Conservation (phyloP, 2,113 vertebrate species). For the Siniperca knerii region DNA sequence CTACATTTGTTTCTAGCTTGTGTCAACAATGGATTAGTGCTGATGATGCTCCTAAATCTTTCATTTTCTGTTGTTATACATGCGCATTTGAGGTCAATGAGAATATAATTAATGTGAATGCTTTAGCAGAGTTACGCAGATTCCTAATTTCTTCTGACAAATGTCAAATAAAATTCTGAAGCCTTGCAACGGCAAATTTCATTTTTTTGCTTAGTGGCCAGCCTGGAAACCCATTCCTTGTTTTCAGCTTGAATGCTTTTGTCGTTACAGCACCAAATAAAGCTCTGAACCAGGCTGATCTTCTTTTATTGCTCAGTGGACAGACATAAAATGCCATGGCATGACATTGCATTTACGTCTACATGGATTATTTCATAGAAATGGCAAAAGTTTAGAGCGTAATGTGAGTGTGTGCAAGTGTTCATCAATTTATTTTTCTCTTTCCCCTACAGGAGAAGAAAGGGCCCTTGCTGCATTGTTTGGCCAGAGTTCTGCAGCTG, state of each 20-base stretch:
- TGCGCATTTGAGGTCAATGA: neutral
- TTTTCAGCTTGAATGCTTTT: constrained; percentile 1
- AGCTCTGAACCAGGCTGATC: neutral
- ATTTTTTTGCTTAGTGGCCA: neutral
- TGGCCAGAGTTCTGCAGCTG: constrained; percentile 93
- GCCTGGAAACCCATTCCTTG: neutral
- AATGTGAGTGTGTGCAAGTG: neutral
- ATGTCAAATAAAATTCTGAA: neutral
- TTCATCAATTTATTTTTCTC: neutral
- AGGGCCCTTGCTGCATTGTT: constrained; percentile 91
- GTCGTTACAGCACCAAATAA: neutral
- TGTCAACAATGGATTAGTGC: neutral
- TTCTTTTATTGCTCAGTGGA: neutral
- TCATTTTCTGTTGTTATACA: neutral
- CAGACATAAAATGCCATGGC: neutral
- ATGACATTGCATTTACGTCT: neutral
- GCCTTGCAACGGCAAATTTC: neutral
- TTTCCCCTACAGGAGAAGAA: constrained; percentile 83
- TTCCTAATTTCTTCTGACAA: neutral
- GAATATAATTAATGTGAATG: neutral
- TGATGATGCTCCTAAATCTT: neutral
- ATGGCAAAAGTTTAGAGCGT: too few species aligned
- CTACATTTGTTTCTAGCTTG: neutral
- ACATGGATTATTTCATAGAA: neutral
- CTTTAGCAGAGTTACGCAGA: neutral